These are phyloP conservation scores for Galbula dea DNA, from an alignment of 2,113 vertebrate genomes.

Conservation along the genomic window DNA sequence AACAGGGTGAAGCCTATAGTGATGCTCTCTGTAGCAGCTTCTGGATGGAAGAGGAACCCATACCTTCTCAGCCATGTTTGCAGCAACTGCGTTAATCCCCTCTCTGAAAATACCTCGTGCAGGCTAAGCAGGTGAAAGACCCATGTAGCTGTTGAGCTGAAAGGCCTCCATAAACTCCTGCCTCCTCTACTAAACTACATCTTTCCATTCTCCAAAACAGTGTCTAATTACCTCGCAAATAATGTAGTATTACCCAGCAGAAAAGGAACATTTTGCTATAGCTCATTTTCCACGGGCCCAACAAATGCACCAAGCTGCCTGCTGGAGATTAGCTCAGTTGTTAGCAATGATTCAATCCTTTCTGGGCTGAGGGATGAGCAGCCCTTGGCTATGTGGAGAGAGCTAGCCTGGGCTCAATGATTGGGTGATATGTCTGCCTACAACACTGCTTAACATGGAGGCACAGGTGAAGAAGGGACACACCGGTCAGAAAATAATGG, in stretches of 20 bases:
- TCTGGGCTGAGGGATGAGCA: not conserved
- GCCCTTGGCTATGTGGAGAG: not conserved
- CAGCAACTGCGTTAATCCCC: not conserved
- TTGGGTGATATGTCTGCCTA: not conserved
- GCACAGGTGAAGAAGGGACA: not conserved
- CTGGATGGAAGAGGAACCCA: not conserved
- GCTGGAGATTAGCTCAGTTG: not conserved
- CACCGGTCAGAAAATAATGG: not conserved
- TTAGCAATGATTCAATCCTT: rapidly evolving
- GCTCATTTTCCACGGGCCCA: not conserved
- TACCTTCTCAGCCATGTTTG: not conserved
- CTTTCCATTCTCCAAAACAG: not conserved
- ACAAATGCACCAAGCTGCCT: not conserved
- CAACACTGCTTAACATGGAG: not conserved
- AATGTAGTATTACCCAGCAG: not conserved
- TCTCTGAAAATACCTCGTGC: not conserved
- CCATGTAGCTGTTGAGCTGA: not conserved
- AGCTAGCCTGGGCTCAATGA: not conserved
- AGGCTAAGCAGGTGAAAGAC: not conserved
- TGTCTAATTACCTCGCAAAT: not conserved
- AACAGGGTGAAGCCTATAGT: not conserved
- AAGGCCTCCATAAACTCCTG: not conserved
- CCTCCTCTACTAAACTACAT: not conserved
- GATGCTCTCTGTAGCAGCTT: not conserved
- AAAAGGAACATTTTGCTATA: not conserved